These are phyloP conservation scores for Aphrophora alni DNA, from an alignment of 2,888 invertebrate species.

Conservation along the genomic window DNA sequence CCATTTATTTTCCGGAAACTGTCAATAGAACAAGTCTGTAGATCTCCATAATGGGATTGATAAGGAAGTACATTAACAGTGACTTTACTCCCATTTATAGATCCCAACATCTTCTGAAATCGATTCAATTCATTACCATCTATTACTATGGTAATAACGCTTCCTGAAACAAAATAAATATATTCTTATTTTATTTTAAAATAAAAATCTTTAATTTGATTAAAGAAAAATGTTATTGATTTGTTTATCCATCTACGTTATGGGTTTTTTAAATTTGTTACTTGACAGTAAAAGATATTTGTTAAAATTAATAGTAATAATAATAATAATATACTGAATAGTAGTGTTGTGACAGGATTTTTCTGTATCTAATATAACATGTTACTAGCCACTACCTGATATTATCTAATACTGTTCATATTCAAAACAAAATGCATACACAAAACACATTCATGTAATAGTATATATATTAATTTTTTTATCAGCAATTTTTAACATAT, in stretches of 20 bases:
- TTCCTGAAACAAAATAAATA: conserved; percentile 42
- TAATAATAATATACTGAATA: too few relatives aligned
- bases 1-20: conserved; percentile 53
- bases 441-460: too few relatives aligned
- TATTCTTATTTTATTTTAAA: neutral
- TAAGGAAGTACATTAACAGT: conserved; percentile 42
- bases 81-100: conserved; percentile 57
- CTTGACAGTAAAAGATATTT: too few relatives aligned
- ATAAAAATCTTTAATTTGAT: neutral
- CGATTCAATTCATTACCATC: conserved; percentile 67
- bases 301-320: too few relatives aligned
- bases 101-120: conserved; percentile 65
- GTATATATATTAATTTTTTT: too few relatives aligned
- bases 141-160: conserved; percentile 70
- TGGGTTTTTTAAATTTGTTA: neutral
- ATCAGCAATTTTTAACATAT: too few relatives aligned
- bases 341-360: too few relatives aligned
- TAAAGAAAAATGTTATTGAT: neutral
- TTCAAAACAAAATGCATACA: too few relatives aligned
- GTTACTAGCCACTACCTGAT: too few relatives aligned
- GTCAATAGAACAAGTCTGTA: conserved; percentile 53
- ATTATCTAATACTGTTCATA: too few relatives aligned
- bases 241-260: neutral
- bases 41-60: conserved; percentile 52
- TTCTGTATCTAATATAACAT: too few relatives aligned